Evolutionary conservation across 2,113 vertebrate species (phyloP).

Genomic region (Silurus meridionalis): DNA sequence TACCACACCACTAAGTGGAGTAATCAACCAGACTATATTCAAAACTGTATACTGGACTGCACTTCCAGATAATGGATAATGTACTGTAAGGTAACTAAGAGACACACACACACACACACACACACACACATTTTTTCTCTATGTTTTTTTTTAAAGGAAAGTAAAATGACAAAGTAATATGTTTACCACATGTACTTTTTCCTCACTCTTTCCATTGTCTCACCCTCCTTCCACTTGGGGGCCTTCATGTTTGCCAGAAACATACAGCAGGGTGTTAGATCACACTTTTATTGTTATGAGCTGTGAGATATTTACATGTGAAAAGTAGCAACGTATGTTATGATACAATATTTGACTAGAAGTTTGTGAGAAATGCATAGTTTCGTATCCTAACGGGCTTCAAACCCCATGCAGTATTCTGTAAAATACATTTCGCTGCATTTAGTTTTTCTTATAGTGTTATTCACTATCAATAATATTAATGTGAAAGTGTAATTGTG

Average conservation of each 20-base stretch:
- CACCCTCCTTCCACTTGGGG: neutral
- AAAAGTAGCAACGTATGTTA: neutral
- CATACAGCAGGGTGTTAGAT: slow-evolving; percentile 31
- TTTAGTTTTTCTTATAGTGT: too few relatives aligned
- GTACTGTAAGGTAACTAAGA: neutral
- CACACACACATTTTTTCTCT: neutral
- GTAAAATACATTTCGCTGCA: too few relatives aligned
- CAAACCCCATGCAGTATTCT: neutral
- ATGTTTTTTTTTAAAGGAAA: neutral
- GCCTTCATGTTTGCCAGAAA: slow-evolving; percentile 27
- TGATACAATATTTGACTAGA: neutral
- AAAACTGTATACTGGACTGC: neutral
- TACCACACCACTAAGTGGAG: slow-evolving; percentile 9
- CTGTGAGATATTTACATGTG: slow-evolving; percentile 21
- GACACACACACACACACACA: neutral
- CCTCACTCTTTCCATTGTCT: slow-evolving; percentile 40
- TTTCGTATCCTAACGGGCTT: neutral
- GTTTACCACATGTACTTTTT: slow-evolving; percentile 32
- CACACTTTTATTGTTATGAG: slow-evolving; percentile 40
- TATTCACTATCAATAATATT: too few relatives aligned
- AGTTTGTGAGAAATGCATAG: neutral
- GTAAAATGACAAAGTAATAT: slow-evolving; percentile 10
- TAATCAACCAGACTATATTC: slow-evolving; percentile 45
- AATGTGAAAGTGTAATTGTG: neutral
- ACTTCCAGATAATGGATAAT: slow-evolving; percentile 8